Percentiles rank a stretch among this genome's conserved stretches.
Evolutionary conservation across 2,888 invertebrate species (phyloP).

Genomic region (Petrolisthes cinctipes): DNA sequence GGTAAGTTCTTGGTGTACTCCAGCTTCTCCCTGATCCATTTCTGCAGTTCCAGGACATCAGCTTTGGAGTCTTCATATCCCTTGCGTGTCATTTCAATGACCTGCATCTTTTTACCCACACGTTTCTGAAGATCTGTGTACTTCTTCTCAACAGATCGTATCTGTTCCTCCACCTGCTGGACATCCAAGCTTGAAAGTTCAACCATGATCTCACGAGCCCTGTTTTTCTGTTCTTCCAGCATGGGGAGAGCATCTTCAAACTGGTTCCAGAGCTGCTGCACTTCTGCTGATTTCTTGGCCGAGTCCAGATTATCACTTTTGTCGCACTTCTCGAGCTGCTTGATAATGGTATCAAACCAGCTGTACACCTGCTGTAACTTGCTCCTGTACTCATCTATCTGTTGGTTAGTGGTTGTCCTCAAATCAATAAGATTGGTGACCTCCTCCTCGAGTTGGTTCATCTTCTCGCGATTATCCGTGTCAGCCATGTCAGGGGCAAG

Average conservation of each 20-base stretch:
- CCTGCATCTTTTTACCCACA: conserved; percentile 84
- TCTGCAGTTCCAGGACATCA: conserved; percentile 83
- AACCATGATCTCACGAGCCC: conserved; percentile 66
- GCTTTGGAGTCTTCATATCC: conserved; percentile 84
- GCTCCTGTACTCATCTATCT: conserved; percentile 78
- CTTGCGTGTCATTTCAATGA: conserved; percentile 85
- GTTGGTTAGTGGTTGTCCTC: conserved; percentile 57
- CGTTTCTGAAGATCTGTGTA: conserved; percentile 87
- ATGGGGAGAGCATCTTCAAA: conserved; percentile 80
- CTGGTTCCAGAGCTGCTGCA: conserved; percentile 81
- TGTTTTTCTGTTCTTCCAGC: conserved; percentile 76
- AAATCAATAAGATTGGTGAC: conserved; percentile 63
- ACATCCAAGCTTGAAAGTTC: conserved; percentile 81
- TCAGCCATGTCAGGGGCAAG: conserved; percentile 65
- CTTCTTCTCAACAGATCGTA: conserved; percentile 85
- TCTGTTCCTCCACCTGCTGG: conserved; percentile 88
- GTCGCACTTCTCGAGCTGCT: conserved; percentile 85
- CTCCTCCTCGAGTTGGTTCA: conserved; percentile 65
- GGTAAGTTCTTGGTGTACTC: conserved; percentile 62
- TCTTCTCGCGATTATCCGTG: conserved; percentile 64
- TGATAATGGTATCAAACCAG: conserved; percentile 85
- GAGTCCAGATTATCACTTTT: conserved; percentile 87
- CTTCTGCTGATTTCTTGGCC: conserved; percentile 81
- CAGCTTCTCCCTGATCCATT: conserved; percentile 84
- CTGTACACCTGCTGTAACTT: conserved; percentile 82